Evolutionary conservation across 1,140 invertebrate species (phyloP).

Genomic region (Mylabris phalerata): DNA sequence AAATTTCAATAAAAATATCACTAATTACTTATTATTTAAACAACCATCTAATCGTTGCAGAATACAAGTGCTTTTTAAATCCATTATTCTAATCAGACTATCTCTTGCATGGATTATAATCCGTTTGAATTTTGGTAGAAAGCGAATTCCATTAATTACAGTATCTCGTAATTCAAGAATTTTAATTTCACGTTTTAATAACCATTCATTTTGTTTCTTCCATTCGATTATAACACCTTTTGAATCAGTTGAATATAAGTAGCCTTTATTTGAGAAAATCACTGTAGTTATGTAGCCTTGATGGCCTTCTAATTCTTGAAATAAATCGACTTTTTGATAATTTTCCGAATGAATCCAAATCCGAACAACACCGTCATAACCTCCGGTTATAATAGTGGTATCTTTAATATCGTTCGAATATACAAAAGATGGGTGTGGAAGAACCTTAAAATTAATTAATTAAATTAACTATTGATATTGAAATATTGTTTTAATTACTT

Average conservation of each 20-base stretch:
- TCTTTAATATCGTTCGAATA: slow-evolving; percentile 32
- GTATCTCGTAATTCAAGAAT: slow-evolving; percentile 28
- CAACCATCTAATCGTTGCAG: slow-evolving; percentile 25
- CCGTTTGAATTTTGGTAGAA: slow-evolving; percentile 30
- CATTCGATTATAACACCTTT: slow-evolving; percentile 33
- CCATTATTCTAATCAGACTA: slow-evolving; percentile 29
- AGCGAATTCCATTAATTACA: slow-evolving; percentile 35
- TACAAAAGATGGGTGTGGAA: slow-evolving; percentile 36
- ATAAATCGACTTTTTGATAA: slow-evolving; percentile 18
- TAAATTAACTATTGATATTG: neutral
- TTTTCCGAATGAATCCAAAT: slow-evolving; percentile 26
- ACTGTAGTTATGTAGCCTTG: slow-evolving; percentile 34
- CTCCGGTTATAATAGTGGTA: slow-evolving; percentile 31
- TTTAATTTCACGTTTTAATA: slow-evolving; percentile 29
- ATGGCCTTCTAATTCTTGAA: slow-evolving; percentile 33
- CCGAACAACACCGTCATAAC: slow-evolving; percentile 34
- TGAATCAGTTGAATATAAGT: slow-evolving; percentile 34
- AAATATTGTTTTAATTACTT: slow-evolving; percentile 17
- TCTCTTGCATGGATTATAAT: slow-evolving; percentile 36
- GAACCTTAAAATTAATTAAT: slow-evolving; percentile 23
- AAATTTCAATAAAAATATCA: neutral
- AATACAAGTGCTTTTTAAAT: slow-evolving; percentile 24
- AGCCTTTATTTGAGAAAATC: slow-evolving; percentile 26
- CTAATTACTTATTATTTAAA: slow-evolving; percentile 21
- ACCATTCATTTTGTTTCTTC: slow-evolving; percentile 26